These are phyloP conservation scores for Pelodiscus sinensis DNA, from an alignment of 2,113 vertebrate genomes.

Conservation along the genomic window DNA sequence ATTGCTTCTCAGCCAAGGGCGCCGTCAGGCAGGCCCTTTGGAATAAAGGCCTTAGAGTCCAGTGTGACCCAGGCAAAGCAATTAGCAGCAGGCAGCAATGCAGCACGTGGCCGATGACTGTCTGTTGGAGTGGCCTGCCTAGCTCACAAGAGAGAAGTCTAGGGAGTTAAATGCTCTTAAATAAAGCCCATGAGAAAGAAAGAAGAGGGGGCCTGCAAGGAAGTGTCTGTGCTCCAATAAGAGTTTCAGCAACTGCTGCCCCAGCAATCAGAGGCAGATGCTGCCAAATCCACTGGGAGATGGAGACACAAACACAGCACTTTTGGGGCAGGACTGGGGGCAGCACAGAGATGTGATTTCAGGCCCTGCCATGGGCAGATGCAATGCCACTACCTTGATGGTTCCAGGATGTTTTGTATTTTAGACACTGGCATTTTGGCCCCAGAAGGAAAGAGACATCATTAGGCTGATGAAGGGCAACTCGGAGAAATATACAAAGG, in stretches of 20 bases:
- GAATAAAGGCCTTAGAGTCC: rapidly evolving
- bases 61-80: background rate
- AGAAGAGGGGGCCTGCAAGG: background rate
- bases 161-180: too few relatives aligned
- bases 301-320: background rate
- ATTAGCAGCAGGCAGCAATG: background rate
- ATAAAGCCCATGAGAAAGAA: background rate
- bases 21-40: rapidly evolving
- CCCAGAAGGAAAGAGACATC: background rate
- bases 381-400: background rate
- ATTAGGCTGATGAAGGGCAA: conserved; percentile 4
- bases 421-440: background rate
- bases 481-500: background rate
- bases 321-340: background rate
- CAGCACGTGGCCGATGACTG: background rate
- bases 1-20: background rate
- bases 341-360: background rate
- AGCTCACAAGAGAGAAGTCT: background rate
- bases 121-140: rapidly evolving
- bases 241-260: background rate
- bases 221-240: background rate
- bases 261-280: conserved; percentile 7
- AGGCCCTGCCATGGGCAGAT: background rate
- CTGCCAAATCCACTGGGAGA: background rate
- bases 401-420: background rate